Base-by-base conservation (phyloP, 2,888 invertebrate genomes). In the Oscheius onirici region DNA sequence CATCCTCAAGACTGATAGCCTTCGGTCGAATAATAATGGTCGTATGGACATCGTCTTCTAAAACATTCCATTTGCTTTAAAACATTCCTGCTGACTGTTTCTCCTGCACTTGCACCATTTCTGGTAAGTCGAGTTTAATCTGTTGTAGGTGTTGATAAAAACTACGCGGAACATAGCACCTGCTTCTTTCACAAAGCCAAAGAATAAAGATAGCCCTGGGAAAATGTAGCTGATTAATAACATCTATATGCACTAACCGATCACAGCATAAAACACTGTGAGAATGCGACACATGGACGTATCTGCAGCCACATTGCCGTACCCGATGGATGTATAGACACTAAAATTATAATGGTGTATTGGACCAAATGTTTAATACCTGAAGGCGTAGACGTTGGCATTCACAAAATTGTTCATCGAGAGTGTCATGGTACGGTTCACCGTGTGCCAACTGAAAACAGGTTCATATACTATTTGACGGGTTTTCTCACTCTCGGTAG, bases 271-370 rank as follows among this genome's bases (percentile, higher is more conserved):
- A 46, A 85, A 52, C 2, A 85, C 75, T 2, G 84, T 84, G 13
- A 81, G 79, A 10, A 83, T 67, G 20, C 80, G 74, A 66, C 82
- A 79, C 13, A 46, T 40, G 2, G 58, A 54, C 2, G 84, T 82
- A 63, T 80, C 81, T 8, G 83, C 83, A 0, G 82, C 81, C 22
- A 85, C 78, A 20, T 81, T 85, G 22, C 84, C 84, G 66, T 84
- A 84, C 8, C 84, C 84, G 49, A 84, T 84, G 1, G 84, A 80
- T 8, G 84, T 84, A 73, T 85, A 84, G n/a, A 85, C 83, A 63
- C 81, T 81, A 34, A 65, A 78, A 67, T 34, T n/a, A 55, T 34
- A 15, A 46, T n/a, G 5, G 26, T 17, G n/a, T 24, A 5, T n/a
- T n/a, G n/a, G n/a, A n/a, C n/a, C 3, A 52, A 52, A 40, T 51